These are phyloP conservation scores for Cacoxenus indagator DNA, from an alignment of 2,888 invertebrate genomes.

Conservation along the genomic window DNA sequence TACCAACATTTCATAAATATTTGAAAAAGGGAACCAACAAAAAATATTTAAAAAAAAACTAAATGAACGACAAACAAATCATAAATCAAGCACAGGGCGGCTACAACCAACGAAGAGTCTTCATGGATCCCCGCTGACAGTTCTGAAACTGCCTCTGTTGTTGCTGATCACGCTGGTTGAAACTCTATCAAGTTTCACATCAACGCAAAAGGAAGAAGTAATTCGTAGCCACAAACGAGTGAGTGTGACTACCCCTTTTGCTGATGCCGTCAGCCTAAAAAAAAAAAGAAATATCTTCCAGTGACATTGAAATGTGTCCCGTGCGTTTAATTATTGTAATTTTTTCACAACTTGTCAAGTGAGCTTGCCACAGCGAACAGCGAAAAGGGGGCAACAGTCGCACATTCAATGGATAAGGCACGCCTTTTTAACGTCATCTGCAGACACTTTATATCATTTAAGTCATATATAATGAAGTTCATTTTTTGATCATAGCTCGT, in stretches of 20 bases:
- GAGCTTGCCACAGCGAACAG: not conserved
- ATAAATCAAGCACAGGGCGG: constrained; percentile 9
- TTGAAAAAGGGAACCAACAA: not conserved
- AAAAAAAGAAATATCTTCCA: not conserved
- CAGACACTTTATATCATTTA: constrained; percentile 52
- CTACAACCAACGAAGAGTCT: not conserved
- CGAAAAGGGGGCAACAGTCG: not conserved
- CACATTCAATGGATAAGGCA: constrained; percentile 33
- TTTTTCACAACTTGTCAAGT: constrained; percentile 30
- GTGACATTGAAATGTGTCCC: constrained; percentile 55
- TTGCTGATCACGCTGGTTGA: constrained; percentile 27
- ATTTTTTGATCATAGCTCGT: constrained; percentile 37
- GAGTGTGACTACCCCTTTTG: not conserved
- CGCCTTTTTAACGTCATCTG: constrained; percentile 61
- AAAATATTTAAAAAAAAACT: too few relatives aligned
- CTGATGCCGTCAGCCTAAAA: not conserved
- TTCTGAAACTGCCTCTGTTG: not conserved
- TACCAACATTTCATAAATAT: not conserved
- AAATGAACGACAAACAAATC: not conserved
- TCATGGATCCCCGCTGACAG: not conserved
- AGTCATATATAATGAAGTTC: constrained; percentile 53
- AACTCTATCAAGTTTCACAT: constrained; percentile 42
- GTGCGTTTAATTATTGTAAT: constrained; percentile 64
- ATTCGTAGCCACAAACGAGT: not conserved
- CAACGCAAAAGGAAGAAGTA: not conserved